Conservation (phyloP, 2,888 invertebrate genomes). For the Nephrocerus scutellatus region DNA sequence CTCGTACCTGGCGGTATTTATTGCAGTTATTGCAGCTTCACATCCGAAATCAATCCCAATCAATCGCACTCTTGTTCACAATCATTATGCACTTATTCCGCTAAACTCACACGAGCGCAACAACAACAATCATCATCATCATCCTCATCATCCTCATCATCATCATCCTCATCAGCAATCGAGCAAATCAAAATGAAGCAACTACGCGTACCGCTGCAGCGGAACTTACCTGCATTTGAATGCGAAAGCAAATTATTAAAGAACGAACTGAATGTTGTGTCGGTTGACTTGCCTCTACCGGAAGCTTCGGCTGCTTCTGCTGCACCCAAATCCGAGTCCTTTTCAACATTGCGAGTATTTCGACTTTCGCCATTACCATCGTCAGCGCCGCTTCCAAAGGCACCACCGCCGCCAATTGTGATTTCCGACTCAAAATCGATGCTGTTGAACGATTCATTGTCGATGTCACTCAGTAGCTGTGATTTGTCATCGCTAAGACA, state of each 20-base stretch:
- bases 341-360: slow-evolving; percentile 23
- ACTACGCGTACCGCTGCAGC: background rate
- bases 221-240: slow-evolving; percentile 43
- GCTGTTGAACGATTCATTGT: slow-evolving; percentile 49
- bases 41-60: no score
- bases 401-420: slow-evolving; percentile 36
- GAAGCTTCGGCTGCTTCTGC: slow-evolving; percentile 20
- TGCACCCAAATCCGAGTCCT: slow-evolving; percentile 23
- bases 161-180: background rate
- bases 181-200: background rate
- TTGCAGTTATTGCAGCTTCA: no score
- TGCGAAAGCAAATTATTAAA: slow-evolving; percentile 44
- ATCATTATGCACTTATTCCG: no score
- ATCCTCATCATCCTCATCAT: background rate
- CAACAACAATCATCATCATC: no score
- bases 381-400: slow-evolving; percentile 4
- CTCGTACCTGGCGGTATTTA: no score
- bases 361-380: slow-evolving; percentile 17
- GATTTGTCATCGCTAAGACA: slow-evolving; percentile 43
- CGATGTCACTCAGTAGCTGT: slow-evolving; percentile 46
- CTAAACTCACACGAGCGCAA: no score
- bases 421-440: slow-evolving; percentile 49
- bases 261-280: slow-evolving; percentile 45
- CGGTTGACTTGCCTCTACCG: slow-evolving; percentile 19
- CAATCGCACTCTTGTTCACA: no score